A percentile compares a stretch with the other conserved stretches of the same genome.
phyloP scores from a whole-genome alignment of 1,140 invertebrate genomes.

The Eulimnadia texana region DNA sequence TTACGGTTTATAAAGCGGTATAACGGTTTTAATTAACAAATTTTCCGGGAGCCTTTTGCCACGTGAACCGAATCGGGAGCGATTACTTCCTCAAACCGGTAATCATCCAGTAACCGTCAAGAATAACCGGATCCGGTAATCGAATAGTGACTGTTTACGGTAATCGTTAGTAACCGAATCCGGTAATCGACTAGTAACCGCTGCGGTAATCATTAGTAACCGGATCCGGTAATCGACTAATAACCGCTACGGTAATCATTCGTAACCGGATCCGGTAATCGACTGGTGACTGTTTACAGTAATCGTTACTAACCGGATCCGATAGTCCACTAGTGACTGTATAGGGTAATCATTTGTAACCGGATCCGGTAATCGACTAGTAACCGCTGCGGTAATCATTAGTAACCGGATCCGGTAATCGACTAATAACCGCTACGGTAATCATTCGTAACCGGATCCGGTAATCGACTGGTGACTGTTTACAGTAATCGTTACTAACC shows the following conservation, averaged over 20 bases:
- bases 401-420: neutral
- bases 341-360: neutral
- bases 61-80: neutral
- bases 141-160: neutral
- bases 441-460: neutral
- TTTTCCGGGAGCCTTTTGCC: too few relatives aligned
- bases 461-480: neutral
- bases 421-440: neutral
- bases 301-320: neutral
- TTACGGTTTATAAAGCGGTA: too few relatives aligned
- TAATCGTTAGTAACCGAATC: too few relatives aligned
- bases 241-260: neutral
- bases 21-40: too few relatives aligned
- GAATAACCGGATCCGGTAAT: neutral
- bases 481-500: neutral
- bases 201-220: neutral
- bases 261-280: neutral
- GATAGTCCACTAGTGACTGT: neutral
- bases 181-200: neutral
- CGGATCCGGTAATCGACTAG: neutral
- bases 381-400: neutral
- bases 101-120: neutral
- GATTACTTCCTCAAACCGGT: neutral
- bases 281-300: neutral
- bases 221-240: neutral